These are phyloP conservation scores for Minunthozetes semirufus DNA, from an alignment of 2,888 invertebrate species.

Conservation along the genomic window DNA sequence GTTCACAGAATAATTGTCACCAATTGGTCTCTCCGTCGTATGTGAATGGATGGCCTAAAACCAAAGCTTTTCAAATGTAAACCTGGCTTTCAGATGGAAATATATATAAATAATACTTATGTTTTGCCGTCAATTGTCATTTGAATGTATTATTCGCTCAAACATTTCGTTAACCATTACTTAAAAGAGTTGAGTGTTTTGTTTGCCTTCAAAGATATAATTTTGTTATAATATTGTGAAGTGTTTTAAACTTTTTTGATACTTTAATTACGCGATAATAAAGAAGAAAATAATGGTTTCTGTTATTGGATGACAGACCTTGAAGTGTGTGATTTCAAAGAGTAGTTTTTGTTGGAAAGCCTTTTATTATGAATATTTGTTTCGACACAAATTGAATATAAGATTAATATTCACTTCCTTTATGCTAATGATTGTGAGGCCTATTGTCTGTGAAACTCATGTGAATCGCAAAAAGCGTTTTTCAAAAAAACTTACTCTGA, in stretches of 20 bases:
- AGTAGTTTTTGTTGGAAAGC: background rate
- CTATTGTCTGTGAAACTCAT: background rate
- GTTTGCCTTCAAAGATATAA: background rate
- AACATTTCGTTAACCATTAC: too few relatives aligned
- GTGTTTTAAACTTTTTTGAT: background rate
- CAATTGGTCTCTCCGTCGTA: background rate
- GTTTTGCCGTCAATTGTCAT: too few relatives aligned
- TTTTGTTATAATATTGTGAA: background rate
- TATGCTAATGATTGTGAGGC: constrained; percentile 15
- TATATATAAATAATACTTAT: background rate
- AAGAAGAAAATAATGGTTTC: background rate
- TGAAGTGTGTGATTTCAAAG: background rate
- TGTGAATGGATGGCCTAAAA: constrained; percentile 4
- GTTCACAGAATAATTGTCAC: constrained; percentile 11
- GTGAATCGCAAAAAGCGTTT: background rate
- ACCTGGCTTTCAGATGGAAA: background rate
- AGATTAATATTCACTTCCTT: constrained; percentile 21
- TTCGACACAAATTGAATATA: constrained; percentile 1
- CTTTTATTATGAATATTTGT: background rate
- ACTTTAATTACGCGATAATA: background rate
- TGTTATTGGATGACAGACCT: constrained; percentile 15
- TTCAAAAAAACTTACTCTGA: background rate
- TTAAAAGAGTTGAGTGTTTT: background rate
- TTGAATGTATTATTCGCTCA: too few relatives aligned
- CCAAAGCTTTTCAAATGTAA: background rate